Conservation (phyloP, 2,113 vertebrate species). For the Leucosticte australis region DNA sequence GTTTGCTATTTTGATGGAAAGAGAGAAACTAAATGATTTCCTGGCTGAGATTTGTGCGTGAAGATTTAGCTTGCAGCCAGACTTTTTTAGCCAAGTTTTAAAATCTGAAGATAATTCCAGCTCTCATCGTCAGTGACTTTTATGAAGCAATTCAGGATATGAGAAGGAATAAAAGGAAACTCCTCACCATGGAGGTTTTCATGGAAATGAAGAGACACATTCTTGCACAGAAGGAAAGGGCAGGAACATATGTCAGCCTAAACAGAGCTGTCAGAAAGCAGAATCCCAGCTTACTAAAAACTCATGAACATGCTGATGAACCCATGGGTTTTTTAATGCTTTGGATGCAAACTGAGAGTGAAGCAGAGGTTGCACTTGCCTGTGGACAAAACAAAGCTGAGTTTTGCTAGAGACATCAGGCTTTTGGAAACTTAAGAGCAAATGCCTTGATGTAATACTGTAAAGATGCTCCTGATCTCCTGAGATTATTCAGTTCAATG, state of each 20-base stretch:
- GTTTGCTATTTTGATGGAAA: conserved; percentile 38
- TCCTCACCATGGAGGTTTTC: neutral
- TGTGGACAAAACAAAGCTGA: neutral
- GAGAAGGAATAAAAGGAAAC: neutral
- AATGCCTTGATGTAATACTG: neutral
- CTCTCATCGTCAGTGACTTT: neutral
- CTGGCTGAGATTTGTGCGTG: conserved; percentile 37
- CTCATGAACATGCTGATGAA: neutral
- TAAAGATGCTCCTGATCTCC: neutral
- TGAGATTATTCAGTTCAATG: neutral
- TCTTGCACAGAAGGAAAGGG: neutral
- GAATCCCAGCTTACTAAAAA: neutral
- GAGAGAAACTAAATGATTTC: conserved; percentile 26
- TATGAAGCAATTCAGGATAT: neutral
- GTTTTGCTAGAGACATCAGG: neutral
- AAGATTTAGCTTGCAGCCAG: conserved; percentile 36
- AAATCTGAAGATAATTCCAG: conserved; percentile 22
- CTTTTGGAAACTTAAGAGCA: neutral
- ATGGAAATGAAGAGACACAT: neutral
- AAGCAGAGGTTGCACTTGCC: neutral
- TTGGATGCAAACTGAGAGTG: neutral
- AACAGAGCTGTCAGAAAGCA: neutral
- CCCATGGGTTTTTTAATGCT: neutral
- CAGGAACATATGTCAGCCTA: neutral
- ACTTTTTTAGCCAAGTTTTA: conserved; percentile 23